A percentile compares a stretch with the other conserved stretches of the same genome.
Conservation (phyloP, 2,113 vertebrate species). For the Psittacara wagleri region DNA sequence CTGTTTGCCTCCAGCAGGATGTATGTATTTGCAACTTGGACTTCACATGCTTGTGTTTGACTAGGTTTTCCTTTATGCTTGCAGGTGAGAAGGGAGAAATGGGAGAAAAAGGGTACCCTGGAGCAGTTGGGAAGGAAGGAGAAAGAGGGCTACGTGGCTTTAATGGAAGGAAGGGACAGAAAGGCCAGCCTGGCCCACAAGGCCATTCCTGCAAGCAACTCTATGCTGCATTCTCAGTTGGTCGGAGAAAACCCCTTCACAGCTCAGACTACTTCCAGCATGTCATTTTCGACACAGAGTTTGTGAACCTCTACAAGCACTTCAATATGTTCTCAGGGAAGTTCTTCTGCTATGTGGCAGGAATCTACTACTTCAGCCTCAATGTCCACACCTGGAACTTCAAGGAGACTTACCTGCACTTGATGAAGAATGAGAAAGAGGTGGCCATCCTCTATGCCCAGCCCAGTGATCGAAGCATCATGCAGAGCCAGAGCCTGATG, state of each 20-base stretch:
- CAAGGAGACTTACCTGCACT: constrained; percentile 88
- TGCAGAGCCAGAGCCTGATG: constrained; percentile 91
- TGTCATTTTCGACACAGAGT: constrained; percentile 81
- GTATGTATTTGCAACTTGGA: rapidly evolving
- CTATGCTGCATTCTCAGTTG: constrained; percentile 84
- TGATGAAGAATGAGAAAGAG: constrained; percentile 80
- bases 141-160: constrained; percentile 62
- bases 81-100: constrained; percentile 84
- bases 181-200: constrained; percentile 77
- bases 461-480: constrained; percentile 85
- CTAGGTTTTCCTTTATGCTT: rapidly evolving
- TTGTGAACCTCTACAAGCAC: constrained; percentile 83
- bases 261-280: constrained; percentile 81
- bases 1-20: background rate
- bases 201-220: constrained; percentile 82
- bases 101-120: constrained; percentile 75
- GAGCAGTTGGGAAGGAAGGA: constrained; percentile 76
- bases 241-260: constrained; percentile 80
- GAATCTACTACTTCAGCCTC: constrained; percentile 87
- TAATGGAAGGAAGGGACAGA: constrained; percentile 81
- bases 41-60: rapidly evolving
- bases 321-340: constrained; percentile 88
- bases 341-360: constrained; percentile 83
- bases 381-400: constrained; percentile 89
- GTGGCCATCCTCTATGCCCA: constrained; percentile 83